Evolutionary conservation across 2,797 vertebrate species (phyloP), one percentile per base, ranked within the genome.

Genomic region (Acestrorhynchus altus): DNA sequence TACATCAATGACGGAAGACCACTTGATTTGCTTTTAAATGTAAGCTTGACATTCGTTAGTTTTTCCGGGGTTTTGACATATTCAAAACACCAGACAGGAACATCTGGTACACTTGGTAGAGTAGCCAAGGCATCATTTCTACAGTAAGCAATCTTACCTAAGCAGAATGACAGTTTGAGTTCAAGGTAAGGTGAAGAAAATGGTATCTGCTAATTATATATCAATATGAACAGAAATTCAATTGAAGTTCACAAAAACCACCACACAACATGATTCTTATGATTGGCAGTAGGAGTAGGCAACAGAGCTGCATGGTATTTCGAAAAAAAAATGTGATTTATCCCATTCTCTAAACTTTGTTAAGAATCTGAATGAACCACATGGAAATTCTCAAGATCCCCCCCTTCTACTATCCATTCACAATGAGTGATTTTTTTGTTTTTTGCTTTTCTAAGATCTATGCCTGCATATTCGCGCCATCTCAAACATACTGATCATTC

Each of bases 111-210:
- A 22, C 9, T 4, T 12, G 16, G 39, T 31, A 59, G 9, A 28
- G 16, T 8, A 59, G 57, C 24, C 57, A 59, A 18, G 6, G 13
- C 26, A 59, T 13, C 9, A 5, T 7, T 59, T 56, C 39, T 16
- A n/a, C 51, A 59, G 15, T 75, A 57, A 75, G 1, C 8, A 3
- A 51, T 51, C 49, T 18, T 52, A 51, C 51, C 44, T 51, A n/a
- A 73, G 47, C 8, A 74, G 31, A 51, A 60, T 47, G 70, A 72
- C 60, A 74, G 28, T 64, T 26, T 65, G 0, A 52, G 49, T 9
- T 4, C 49, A 52, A 9, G 18, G 49, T 2, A 47, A 47, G 1
- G 2, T 44, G 2, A 35, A 35, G 31, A 35, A 35, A 35, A 35
- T 35, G 2, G 31, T 35, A 35, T 6, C 6, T 35, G 6, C 2